A percentile compares a stretch with the other conserved stretches of the same genome.
These are phyloP conservation scores for Noctua janthe DNA, from an alignment of 2,888 invertebrate species.

Conservation along the genomic window DNA sequence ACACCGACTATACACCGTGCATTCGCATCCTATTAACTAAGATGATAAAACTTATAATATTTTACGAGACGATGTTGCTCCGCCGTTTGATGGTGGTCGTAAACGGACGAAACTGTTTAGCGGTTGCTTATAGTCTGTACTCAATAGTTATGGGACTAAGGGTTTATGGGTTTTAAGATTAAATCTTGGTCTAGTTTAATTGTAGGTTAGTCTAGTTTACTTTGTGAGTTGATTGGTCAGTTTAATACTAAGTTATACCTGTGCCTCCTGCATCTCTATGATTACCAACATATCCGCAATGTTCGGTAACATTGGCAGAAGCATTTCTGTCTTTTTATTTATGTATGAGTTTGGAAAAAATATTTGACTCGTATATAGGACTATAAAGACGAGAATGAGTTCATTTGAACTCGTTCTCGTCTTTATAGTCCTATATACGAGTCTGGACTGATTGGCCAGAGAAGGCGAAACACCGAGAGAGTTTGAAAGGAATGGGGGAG, in stretches of 20 bases:
- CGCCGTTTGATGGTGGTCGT: constrained; percentile 45
- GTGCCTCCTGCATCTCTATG: not conserved
- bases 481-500: too few relatives aligned
- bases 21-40: constrained; percentile 56
- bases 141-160: constrained; percentile 15
- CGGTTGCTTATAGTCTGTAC: constrained; percentile 13
- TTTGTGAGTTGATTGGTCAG: not conserved
- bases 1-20: constrained; percentile 62
- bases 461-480: too few relatives aligned
- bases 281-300: not conserved
- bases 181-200: constrained; percentile 5
- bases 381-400: too few relatives aligned
- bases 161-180: constrained; percentile 44
- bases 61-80: constrained; percentile 37
- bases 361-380: too few relatives aligned
- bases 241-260: not conserved
- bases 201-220: constrained; percentile 20
- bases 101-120: constrained; percentile 26
- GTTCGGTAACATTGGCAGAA: not conserved
- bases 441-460: too few relatives aligned
- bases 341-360: too few relatives aligned
- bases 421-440: too few relatives aligned
- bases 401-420: too few relatives aligned
- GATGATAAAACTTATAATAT: constrained; percentile 58
- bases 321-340: not conserved